Conservation (phyloP, 2,113 vertebrate species). For the Peromyscus polionotus region DNA sequence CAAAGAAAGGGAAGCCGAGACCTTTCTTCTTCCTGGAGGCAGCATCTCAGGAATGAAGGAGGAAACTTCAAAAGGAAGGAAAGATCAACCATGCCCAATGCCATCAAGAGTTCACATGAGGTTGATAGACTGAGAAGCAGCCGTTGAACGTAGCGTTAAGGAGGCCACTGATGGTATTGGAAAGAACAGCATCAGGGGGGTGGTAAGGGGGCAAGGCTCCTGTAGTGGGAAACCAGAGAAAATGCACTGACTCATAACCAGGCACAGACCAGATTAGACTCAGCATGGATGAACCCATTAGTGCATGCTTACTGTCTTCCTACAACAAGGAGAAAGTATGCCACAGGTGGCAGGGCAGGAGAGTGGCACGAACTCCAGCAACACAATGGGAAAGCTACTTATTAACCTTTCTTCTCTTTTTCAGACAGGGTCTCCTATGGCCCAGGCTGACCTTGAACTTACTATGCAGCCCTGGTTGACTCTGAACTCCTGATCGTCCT, state of each 20-base stretch:
- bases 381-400: conserved; percentile 29
- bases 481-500: neutral
- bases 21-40: neutral
- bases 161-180: neutral
- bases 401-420: neutral
- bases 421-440: neutral
- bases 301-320: neutral
- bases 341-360: neutral
- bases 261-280: neutral
- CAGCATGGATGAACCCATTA: conserved; percentile 29
- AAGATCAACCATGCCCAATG: neutral
- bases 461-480: neutral
- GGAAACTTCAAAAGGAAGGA: conserved; percentile 33
- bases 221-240: neutral
- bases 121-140: neutral
- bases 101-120: neutral
- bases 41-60: conserved; percentile 17
- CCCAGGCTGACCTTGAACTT: neutral
- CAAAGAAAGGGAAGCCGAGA: neutral
- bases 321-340: neutral
- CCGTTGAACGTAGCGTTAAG: conserved; percentile 2
- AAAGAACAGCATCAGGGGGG: neutral
- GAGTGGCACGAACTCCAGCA: neutral
- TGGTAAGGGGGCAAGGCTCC: neutral
- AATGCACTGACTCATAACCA: neutral